phyloP scores from a whole-genome alignment of 2,888 invertebrate genomes.

The Arenicola marina region DNA sequence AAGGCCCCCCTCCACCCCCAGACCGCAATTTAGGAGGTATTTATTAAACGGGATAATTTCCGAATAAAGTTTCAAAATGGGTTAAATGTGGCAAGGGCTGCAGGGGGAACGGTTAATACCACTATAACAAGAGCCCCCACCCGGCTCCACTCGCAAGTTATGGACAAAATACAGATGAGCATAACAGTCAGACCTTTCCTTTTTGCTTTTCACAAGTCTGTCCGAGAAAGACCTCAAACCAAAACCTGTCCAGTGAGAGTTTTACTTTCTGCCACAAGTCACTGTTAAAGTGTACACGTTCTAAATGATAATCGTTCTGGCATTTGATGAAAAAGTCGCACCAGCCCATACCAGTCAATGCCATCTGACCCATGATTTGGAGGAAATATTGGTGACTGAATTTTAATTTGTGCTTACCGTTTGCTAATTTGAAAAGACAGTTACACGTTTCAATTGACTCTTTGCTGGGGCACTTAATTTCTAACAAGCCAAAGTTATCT shows the following conservation, averaged over 20 bases:
- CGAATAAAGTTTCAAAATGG: no score
- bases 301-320: constrained; percentile 3
- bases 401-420: neutral
- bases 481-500: neutral
- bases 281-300: neutral
- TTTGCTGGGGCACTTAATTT: constrained; percentile 1
- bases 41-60: no score
- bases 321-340: constrained; percentile 3
- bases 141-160: no score
- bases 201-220: neutral
- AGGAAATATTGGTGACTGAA: neutral
- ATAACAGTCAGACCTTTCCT: no score
- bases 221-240: neutral
- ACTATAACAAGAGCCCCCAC: no score
- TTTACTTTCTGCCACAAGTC: neutral
- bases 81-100: no score
- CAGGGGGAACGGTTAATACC: no score
- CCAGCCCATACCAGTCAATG: constrained; percentile 1
- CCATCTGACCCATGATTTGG: constrained; percentile 5
- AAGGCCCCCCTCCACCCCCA: no score
- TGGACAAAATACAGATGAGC: no score
- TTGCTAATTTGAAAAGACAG: neutral
- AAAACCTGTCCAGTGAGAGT: neutral
- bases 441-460: neutral
- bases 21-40: no score